These are phyloP conservation scores for Hypsibius dujardini DNA, from an alignment of 1,140 invertebrate species.

Conservation along the genomic window DNA sequence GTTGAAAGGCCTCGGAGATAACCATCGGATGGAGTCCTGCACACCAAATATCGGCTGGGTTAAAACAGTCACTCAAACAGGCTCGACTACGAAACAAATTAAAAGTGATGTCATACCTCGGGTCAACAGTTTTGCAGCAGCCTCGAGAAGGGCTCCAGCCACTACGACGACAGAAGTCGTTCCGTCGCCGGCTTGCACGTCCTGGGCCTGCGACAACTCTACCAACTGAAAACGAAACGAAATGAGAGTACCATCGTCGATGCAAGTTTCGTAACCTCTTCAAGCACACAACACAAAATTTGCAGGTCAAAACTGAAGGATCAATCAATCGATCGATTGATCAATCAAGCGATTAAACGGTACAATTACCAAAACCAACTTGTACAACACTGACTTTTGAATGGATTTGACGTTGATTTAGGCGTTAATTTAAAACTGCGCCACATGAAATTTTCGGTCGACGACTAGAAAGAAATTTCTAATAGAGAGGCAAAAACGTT, in stretches of 20 bases:
- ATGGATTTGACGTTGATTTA: too few relatives aligned
- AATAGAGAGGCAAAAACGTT: too few relatives aligned
- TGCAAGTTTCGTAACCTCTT: too few relatives aligned
- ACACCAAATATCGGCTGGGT: conserved; percentile 15
- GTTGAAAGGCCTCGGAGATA: conserved; percentile 90
- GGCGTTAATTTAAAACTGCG: too few relatives aligned
- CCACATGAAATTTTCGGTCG: too few relatives aligned
- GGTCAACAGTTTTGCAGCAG: conserved; percentile 70
- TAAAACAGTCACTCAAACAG: too few relatives aligned
- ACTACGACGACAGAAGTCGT: conserved; percentile 84
- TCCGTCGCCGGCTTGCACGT: conserved; percentile 96
- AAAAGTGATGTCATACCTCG: conserved; percentile 41
- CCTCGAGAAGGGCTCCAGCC: conserved; percentile 82
- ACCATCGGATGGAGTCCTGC: conserved; percentile 80
- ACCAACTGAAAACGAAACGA: conserved; percentile 52
- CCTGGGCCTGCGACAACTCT: conserved; percentile 92
- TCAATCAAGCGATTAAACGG: too few relatives aligned
- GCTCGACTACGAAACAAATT: conserved; percentile 13
- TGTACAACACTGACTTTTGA: too few relatives aligned
- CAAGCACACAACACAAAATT: conserved; percentile 19
- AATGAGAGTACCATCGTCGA: not conserved
- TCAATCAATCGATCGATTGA: not conserved
- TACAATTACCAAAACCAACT: too few relatives aligned
- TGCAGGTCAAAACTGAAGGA: conserved; percentile 17
- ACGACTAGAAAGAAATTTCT: too few relatives aligned